These are phyloP conservation scores for Eupithecia inturbata DNA, from an alignment of 2,888 invertebrate genomes.

Conservation along the genomic window DNA sequence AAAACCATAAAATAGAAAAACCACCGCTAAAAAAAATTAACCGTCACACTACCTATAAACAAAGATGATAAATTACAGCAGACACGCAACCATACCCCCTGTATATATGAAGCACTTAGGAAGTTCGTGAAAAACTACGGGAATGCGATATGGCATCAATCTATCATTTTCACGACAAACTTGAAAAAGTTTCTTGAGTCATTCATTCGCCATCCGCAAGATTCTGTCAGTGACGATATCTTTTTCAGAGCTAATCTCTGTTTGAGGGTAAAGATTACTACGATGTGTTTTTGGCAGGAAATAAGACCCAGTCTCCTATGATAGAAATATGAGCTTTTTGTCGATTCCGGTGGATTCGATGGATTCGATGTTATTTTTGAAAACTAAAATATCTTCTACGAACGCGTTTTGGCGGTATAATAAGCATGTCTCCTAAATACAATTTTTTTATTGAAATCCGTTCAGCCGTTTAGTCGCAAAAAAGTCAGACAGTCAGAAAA, in stretches of 20 bases:
- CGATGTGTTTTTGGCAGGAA: background rate
- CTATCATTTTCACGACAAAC: slow-evolving; percentile 42
- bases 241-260: slow-evolving; percentile 25
- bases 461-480: too few species aligned
- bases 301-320: background rate
- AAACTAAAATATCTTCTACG: background rate
- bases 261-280: slow-evolving; percentile 8
- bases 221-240: slow-evolving; percentile 34
- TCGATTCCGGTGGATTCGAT: too few species aligned
- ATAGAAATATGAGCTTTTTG: background rate
- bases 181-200: slow-evolving; percentile 40
- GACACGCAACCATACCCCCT: slow-evolving; percentile 18
- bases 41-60: background rate
- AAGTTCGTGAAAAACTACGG: slow-evolving; percentile 38
- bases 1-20: slow-evolving; percentile 7
- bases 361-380: background rate
- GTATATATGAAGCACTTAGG: slow-evolving; percentile 35
- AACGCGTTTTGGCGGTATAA: background rate
- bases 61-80: slow-evolving; percentile 16
- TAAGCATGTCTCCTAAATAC: too few species aligned
- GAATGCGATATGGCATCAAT: slow-evolving; percentile 40
- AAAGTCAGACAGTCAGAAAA: too few species aligned
- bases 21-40: background rate
- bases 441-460: too few species aligned
- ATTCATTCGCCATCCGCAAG: slow-evolving; percentile 39